Evolutionary conservation across 2,888 invertebrate species (phyloP), one percentile per base, ranked within the genome.

Genomic region (Plagodis dolabraria): DNA sequence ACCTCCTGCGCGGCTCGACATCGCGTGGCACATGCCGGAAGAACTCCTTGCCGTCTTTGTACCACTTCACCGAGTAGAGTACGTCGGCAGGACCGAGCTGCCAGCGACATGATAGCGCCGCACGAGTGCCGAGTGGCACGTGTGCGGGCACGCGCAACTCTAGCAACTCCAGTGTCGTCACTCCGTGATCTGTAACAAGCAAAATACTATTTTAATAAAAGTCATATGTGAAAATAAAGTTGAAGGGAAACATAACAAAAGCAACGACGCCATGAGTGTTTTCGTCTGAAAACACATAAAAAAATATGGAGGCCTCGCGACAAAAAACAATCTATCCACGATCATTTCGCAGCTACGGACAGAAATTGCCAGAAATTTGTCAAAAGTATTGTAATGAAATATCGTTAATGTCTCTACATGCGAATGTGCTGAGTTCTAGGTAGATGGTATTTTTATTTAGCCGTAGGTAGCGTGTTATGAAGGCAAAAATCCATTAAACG

Each of bases 61-160:
- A 97, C 97, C 97, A 98, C 91, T 97, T 97, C 76, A 97, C 97
- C 38, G 97, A 97, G 87, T 97, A 98, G 49, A 97, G 93, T 51
- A 95, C 95, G 84, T 97, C 97, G 5, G 95, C 95, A 72, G 97
- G 96, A 2, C 86, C 87, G 82, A 98, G 93, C 86, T 96, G 95
- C 93, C 96, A 98, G 83, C 96, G 95, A 87, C 97, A 97, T 53
- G 96, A 96, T 71, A 98, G 90, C 58, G 94, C 93, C 43, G 96
- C 96, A 72, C 95, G 95, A 79, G 96, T 95, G 73, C 96, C 96
- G 65, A 96, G 93, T 61, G 97, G 95, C 70, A 96, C 96, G 87
- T 97, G 96, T 68, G 95, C 95, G 12, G 97, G 97, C 79, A 98
- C 96, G 71, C 96, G 94, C 58, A 98, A 93, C 83, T 97, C 97